phyloP scores from a whole-genome alignment of 2,113 vertebrate species.

The Copsychus sechellarum region DNA sequence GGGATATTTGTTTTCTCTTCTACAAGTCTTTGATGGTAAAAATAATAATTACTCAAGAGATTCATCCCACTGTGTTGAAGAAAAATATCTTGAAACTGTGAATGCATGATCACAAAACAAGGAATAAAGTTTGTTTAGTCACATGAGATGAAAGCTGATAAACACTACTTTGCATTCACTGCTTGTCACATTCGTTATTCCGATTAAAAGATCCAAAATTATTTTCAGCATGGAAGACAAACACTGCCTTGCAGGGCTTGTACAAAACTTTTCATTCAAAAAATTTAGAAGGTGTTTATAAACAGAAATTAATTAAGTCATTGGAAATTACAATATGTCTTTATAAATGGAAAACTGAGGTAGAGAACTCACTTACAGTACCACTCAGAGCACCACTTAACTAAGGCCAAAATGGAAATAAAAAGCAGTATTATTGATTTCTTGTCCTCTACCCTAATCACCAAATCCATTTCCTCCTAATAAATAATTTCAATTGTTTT shows the following conservation, averaged over 20 bases:
- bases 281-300: not conserved
- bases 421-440: not conserved
- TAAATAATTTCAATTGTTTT: conserved; percentile 5
- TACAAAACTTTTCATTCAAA: not conserved
- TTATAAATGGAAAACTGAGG: not conserved
- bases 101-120: not conserved
- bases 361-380: not conserved
- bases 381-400: not conserved
- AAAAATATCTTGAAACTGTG: not conserved
- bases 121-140: conserved; percentile 25
- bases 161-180: conserved; percentile 29
- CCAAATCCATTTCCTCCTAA: not conserved
- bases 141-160: conserved; percentile 17
- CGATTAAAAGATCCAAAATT: not conserved
- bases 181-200: not conserved
- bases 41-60: not conserved
- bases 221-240: not conserved
- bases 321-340: not conserved
- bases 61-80: not conserved
- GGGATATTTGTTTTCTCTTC: not conserved
- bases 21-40: not conserved
- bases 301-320: not conserved
- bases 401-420: not conserved
- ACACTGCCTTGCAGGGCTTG: not conserved
- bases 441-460: not conserved